Evolutionary conservation across 1,140 invertebrate genomes (phyloP).

Genomic region (Pogonomyrmex californicus): DNA sequence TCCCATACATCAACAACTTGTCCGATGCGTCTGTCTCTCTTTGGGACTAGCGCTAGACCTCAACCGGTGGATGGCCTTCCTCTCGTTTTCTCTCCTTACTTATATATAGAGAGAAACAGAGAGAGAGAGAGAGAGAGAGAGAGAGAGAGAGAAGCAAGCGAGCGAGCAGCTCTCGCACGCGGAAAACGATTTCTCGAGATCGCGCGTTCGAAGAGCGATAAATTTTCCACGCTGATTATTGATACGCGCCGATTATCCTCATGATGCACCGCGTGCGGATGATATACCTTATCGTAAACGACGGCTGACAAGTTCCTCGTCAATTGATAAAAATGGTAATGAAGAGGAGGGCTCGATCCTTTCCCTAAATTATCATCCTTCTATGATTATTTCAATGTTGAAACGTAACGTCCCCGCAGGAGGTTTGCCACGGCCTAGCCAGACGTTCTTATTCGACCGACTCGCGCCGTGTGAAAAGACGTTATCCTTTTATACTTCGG

Average conservation of each 20-base stretch:
- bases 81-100: slow-evolving; percentile 36
- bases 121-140: not conserved
- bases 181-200: slow-evolving; percentile 73
- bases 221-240: slow-evolving; percentile 74
- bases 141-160: not conserved
- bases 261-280: slow-evolving; percentile 28
- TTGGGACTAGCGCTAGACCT: slow-evolving; percentile 46
- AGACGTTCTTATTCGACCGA: not conserved
- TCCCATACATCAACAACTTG: slow-evolving; percentile 40
- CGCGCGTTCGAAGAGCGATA: slow-evolving; percentile 54
- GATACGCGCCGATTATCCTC: slow-evolving; percentile 69
- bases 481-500: slow-evolving; percentile 24
- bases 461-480: not conserved
- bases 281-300: slow-evolving; percentile 66
- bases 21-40: slow-evolving; percentile 53
- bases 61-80: slow-evolving; percentile 37
- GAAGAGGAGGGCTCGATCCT: slow-evolving; percentile 12
- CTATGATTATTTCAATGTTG: slow-evolving; percentile 24
- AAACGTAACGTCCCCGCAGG: not conserved
- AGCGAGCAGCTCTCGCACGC: slow-evolving; percentile 34
- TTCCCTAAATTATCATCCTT: slow-evolving; percentile 45
- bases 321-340: slow-evolving; percentile 32
- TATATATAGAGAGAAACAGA: not conserved
- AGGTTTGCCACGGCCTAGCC: not conserved
- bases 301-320: slow-evolving; percentile 49